Evolutionary conservation across 2,888 invertebrate species (phyloP), one percentile per base, ranked within the genome.

Genomic region (Pseudococcus viburni): DNA sequence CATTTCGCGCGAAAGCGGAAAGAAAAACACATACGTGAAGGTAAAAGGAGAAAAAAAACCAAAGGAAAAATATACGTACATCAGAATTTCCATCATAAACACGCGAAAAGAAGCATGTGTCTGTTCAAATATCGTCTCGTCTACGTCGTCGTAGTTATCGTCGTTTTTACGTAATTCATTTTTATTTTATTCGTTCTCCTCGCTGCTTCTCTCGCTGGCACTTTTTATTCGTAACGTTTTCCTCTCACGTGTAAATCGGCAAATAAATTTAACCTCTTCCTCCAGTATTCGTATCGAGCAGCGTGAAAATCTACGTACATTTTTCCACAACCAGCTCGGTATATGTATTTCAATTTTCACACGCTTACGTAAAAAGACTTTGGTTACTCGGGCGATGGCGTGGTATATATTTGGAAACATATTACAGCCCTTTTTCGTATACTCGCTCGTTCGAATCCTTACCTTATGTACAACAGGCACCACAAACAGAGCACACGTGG

Each of bases 101-200:
- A 59, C 59, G 19, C 6, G 59, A 59, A 59, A 59, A 59, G 59
- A 59, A 59, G 59, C 59, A 59, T 59, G 19, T 59, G 59, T 59
- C 59, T 59, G 59, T 59, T 59, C 59, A 59, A 55, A 59, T 59
- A 59, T 59, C 59, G 59, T 59, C 59, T 59, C n/a, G 59, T 59
- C 59, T n/a, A 19, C 59, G 59, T 59, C 59, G 59, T 19, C 59
- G 19, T 59, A 59, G 59, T 59, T 59, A 59, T 59, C 59, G 59
- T 59, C 59, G 59, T 59, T 59, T 59, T 59, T 59, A 19, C 59
- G 59, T 59, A 59, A 59, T 59, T 59, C 19, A 59, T 59, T 59
- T 59, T 59, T 59, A 59, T 59, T 59, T 55, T 17, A 55, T 55
- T 59, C 59, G 59, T 59, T 59, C 9, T 59, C 19, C 19, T 19